These are phyloP conservation scores for Megalops atlanticus DNA, from an alignment of 2,113 vertebrate genomes.

Conservation along the genomic window DNA sequence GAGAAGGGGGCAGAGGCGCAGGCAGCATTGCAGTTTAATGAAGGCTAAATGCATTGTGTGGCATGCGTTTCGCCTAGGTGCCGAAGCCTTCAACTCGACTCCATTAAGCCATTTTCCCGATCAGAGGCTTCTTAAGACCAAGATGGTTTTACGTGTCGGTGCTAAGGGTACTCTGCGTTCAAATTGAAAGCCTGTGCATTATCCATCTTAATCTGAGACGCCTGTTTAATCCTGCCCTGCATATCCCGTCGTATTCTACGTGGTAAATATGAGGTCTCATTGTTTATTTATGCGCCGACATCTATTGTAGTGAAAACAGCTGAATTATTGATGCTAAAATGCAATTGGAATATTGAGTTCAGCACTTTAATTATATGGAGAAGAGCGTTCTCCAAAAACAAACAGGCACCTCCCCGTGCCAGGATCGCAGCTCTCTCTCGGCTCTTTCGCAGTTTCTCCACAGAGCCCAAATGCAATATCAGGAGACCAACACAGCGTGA, in stretches of 20 bases:
- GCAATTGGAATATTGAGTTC: slow-evolving; percentile 75
- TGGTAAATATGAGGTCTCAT: slow-evolving; percentile 75
- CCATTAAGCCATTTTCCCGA: slow-evolving; percentile 60
- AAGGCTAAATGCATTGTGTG: neutral
- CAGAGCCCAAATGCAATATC: slow-evolving; percentile 5
- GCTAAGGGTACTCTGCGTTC: slow-evolving; percentile 65
- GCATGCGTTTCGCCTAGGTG: neutral
- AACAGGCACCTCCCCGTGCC: slow-evolving; percentile 50
- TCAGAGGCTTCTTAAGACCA: slow-evolving; percentile 70
- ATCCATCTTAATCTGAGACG: slow-evolving; percentile 77
- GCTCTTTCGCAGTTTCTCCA: slow-evolving; percentile 45
- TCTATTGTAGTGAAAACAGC: slow-evolving; percentile 78
- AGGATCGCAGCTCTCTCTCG: slow-evolving; percentile 27
- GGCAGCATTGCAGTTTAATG: neutral
- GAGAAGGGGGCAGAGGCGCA: neutral
- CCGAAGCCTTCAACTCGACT: slow-evolving; percentile 59
- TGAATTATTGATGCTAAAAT: slow-evolving; percentile 83
- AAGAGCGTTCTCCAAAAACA: slow-evolving; percentile 72
- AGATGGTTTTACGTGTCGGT: slow-evolving; percentile 72
- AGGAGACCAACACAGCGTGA: neutral
- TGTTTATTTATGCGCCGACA: slow-evolving; percentile 77
- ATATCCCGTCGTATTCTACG: slow-evolving; percentile 47
- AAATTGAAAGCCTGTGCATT: slow-evolving; percentile 76
- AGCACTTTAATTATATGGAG: slow-evolving; percentile 76
- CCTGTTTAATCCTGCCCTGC: slow-evolving; percentile 71